These are phyloP conservation scores for Mus pahari DNA, from an alignment of 2,113 vertebrate genomes.

Conservation along the genomic window DNA sequence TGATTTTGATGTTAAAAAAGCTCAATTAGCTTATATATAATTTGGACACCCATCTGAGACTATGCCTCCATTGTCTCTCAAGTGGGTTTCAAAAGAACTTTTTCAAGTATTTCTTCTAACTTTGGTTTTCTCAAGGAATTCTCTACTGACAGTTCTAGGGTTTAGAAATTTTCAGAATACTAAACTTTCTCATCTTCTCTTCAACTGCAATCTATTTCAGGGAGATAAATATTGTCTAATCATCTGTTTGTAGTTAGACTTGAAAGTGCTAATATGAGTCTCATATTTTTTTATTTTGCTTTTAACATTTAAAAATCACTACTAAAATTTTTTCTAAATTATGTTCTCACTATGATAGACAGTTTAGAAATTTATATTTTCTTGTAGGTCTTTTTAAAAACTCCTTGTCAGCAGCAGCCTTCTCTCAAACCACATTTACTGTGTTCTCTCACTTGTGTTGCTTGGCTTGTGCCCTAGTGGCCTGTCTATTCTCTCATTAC, in stretches of 20 bases:
- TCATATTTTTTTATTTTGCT: constrained; percentile 16
- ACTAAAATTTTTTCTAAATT: constrained; percentile 8
- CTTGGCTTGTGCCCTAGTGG: constrained; percentile 65
- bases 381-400: neutral
- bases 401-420: neutral
- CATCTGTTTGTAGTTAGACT: constrained; percentile 53
- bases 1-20: constrained; percentile 28
- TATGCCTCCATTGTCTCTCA: neutral
- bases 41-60: neutral
- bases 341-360: neutral
- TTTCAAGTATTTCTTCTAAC: constrained; percentile 17
- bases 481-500: constrained; percentile 66
- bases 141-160: neutral
- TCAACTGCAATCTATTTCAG: constrained; percentile 7
- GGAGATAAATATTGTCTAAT: constrained; percentile 30
- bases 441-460: constrained; percentile 47
- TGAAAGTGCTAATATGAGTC: neutral
- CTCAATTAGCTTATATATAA: neutral
- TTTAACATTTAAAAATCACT: constrained; percentile 19
- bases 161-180: neutral
- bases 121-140: neutral
- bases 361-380: constrained; percentile 29
- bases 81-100: constrained; percentile 11
- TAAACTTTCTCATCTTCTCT: neutral
- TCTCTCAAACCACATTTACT: neutral